Evolutionary conservation across 1,140 invertebrate species (phyloP).

Genomic region (Pseudomyrmex pallidus): DNA sequence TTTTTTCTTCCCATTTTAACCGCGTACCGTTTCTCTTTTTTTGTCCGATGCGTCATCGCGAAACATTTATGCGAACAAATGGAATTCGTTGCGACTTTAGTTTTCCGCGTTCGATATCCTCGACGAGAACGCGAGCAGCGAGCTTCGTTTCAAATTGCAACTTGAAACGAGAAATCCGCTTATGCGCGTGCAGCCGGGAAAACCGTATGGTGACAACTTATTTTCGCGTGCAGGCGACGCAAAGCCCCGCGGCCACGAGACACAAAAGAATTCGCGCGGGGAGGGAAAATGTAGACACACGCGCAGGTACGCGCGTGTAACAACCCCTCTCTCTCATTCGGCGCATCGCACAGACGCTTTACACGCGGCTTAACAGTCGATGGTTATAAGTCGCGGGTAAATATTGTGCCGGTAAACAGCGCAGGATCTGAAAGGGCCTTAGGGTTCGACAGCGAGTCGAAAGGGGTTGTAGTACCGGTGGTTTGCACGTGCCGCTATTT

Average conservation of each 20-base stretch:
- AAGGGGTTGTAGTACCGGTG: constrained; percentile 74
- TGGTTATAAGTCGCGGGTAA: constrained; percentile 82
- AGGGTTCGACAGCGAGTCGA: constrained; percentile 67
- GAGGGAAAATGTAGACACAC: constrained; percentile 59
- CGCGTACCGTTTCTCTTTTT: neutral
- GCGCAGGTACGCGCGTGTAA: constrained; percentile 24
- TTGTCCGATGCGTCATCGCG: neutral
- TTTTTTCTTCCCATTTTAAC: constrained; percentile 27
- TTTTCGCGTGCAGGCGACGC: constrained; percentile 42
- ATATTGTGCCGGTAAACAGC: constrained; percentile 83
- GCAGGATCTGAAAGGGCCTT: constrained; percentile 70
- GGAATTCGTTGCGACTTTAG: constrained; percentile 38
- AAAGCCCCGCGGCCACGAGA: constrained; percentile 6
- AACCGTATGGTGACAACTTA: constrained; percentile 45
- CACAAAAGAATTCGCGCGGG: constrained; percentile 52
- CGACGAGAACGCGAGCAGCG: constrained; percentile 29
- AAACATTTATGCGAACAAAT: neutral
- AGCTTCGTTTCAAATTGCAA: constrained; percentile 31
- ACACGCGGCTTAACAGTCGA: constrained; percentile 82
- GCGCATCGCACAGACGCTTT: constrained; percentile 78
- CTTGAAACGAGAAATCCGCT: constrained; percentile 47
- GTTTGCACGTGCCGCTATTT: constrained; percentile 80
- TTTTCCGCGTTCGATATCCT: constrained; percentile 43
- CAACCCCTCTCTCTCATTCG: constrained; percentile 50
- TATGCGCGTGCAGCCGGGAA: constrained; percentile 10